Base-by-base conservation (phyloP, 2,888 invertebrate species). In the Clostera curtula region DNA sequence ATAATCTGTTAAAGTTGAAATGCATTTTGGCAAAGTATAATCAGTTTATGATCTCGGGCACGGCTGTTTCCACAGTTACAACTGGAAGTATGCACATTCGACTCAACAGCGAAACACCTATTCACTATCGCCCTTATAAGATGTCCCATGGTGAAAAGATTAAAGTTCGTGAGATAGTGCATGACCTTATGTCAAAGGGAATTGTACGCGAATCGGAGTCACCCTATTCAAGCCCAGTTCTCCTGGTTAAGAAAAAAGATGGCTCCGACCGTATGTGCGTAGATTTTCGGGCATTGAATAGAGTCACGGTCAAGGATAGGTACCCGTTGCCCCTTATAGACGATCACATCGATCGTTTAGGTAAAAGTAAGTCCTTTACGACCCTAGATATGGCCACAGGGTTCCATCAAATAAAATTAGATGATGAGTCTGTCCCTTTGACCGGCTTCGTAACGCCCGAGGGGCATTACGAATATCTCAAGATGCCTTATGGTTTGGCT, bases 1-100 rank as follows among this genome's bases (percentile, higher is more conserved):
- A n/a, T n/a, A n/a, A n/a, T n/a, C n/a, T n/a, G n/a, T n/a, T n/a
- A n/a, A n/a, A n/a, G n/a, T n/a, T n/a, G n/a, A n/a, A n/a, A n/a
- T n/a, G n/a, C n/a, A n/a, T n/a, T n/a, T n/a, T n/a, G n/a, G n/a
- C n/a, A n/a, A n/a, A n/a, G n/a, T n/a, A n/a, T n/a, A n/a, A n/a
- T n/a, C n/a, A 39, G 1, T 36, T 19, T 23, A 24, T 50, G 2
- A 47, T 46, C 10, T 17, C 34, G 0, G 51, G 49, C 4, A 54
- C 51, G 0, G 49, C 50, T 1, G 14, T 25, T 1, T 33, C 40
- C 2, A 54, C 47, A 1, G 51, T 56, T 0, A 43, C 11, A 6
- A 48, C 48, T 0, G 51, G 54, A 1, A 29, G 25, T 2, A 52
- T 54, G 47, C 15, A 39, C 0, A 54, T 51, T 4, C 30, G 26